Base-by-base conservation (phyloP, 2,113 vertebrate genomes). In the Coryphaenoides rupestris region DNA sequence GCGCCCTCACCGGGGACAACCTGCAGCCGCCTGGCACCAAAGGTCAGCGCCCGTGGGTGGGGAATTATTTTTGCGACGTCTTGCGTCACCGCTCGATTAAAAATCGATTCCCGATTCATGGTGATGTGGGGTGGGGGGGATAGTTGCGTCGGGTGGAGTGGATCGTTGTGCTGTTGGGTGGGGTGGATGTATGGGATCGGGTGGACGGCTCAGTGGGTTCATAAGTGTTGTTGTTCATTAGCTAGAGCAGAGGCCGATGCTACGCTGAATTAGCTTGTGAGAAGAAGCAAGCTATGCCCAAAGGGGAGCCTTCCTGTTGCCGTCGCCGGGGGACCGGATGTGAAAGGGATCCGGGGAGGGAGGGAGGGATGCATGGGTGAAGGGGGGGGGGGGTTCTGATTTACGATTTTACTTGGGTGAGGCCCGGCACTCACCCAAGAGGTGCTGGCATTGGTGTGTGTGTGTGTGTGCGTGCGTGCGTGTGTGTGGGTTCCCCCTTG, bases 21-120 rank as follows among this genome's bases (percentile, higher is more conserved):
- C 92, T 99, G 72, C 97, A 99, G 84, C 95, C 97, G 0, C 97
- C 97, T 68, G 97, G 97, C 75, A 95, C 94, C 58, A 99, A 98
- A 95, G 97, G 97, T 98, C 84, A 84, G 87, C 1, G 28, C 21
- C 15, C 15, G 33, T 6, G 33, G 33, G 33, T 6, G 4, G 33
- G 1, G 14, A 2, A 4, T n/a, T n/a, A n/a, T n/a, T n/a, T n/a
- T n/a, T n/a, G n/a, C n/a, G n/a, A n/a, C n/a, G n/a, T n/a, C n/a
- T n/a, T 5, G 21, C 21, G 54, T 1, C 19, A 22, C 19, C 6
- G 21, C 9, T 4, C 7, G 4, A 4, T 19, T 54, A 19, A 19
- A 19, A 7, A 19, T n/a, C 52, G 52, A 19, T 4, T 9, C 5
- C 24, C 6, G 10, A n/a, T n/a, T n/a, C n/a, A n/a, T n/a, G 4